These are phyloP conservation scores for Psittacula echo DNA, from an alignment of 2,797 vertebrate species.

Conservation along the genomic window DNA sequence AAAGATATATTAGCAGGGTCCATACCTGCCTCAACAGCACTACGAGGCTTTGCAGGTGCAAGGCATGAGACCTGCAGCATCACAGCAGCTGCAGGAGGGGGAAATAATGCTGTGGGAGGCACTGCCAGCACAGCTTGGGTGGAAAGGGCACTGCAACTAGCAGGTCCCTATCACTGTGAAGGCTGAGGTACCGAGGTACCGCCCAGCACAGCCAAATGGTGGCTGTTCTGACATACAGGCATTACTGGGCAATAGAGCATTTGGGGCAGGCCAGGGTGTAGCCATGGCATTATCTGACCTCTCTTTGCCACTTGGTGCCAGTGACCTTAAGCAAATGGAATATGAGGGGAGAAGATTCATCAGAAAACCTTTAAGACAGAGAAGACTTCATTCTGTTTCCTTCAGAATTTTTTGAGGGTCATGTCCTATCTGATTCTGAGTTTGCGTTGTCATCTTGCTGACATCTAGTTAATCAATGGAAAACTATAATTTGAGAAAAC, in stretches of 20 bases:
- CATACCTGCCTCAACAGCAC: background rate
- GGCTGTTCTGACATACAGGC: background rate
- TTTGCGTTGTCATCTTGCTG: background rate
- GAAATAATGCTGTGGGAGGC: rapidly evolving
- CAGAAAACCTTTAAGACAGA: background rate
- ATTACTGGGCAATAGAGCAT: background rate
- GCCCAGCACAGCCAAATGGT: background rate
- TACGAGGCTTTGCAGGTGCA: background rate
- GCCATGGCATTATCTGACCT: background rate
- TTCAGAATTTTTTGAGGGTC: background rate
- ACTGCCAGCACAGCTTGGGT: background rate
- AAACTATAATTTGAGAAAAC: background rate
- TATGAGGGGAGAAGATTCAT: background rate
- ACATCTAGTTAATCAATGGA: background rate
- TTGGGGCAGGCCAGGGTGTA: background rate
- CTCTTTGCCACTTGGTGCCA: background rate
- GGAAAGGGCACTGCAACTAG: background rate
- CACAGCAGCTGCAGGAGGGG: background rate
- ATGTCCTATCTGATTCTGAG: background rate
- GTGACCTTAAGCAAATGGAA: background rate
- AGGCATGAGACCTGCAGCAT: background rate
- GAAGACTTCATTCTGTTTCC: background rate
- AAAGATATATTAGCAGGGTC: background rate
- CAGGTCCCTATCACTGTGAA: background rate
- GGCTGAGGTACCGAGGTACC: background rate